Conservation (phyloP, 2,888 invertebrate genomes). For the Nemurella pictetii region DNA sequence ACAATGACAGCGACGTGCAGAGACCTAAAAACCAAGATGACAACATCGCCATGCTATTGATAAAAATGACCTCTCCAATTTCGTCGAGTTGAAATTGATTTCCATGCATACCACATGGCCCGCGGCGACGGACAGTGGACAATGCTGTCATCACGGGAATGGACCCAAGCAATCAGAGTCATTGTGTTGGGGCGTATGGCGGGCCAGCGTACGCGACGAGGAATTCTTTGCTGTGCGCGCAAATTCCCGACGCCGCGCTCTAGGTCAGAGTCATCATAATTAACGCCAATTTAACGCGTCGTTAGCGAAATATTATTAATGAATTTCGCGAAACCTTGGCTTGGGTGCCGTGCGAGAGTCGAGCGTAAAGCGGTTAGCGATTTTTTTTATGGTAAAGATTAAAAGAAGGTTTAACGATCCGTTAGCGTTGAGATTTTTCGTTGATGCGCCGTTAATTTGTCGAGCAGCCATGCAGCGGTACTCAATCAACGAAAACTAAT, state of each 20-base stretch:
- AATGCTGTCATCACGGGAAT: background rate
- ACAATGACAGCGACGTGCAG: too few relatives aligned
- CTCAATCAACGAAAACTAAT: too few relatives aligned
- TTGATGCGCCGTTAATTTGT: too few relatives aligned
- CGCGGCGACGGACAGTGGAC: too few relatives aligned
- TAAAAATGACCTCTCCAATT: background rate
- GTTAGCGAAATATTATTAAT: background rate
- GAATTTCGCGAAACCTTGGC: background rate
- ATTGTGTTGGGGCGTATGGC: background rate
- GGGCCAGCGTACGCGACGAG: too few relatives aligned
- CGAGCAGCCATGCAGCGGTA: too few relatives aligned
- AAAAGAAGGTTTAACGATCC: too few relatives aligned
- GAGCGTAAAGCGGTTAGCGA: too few relatives aligned
- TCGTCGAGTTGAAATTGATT: background rate
- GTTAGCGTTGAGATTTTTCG: too few relatives aligned
- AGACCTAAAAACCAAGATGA: background rate
- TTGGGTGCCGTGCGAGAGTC: too few relatives aligned
- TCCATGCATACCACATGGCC: background rate
- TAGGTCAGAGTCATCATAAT: background rate
- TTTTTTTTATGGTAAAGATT: too few relatives aligned
- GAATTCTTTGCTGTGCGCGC: too few relatives aligned
- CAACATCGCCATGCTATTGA: background rate
- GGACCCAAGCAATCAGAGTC: background rate
- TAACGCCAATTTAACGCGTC: background rate
- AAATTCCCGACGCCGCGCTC: background rate